Base-by-base conservation (phyloP, 2,113 vertebrate genomes). In the Platysternon megacephalum region DNA sequence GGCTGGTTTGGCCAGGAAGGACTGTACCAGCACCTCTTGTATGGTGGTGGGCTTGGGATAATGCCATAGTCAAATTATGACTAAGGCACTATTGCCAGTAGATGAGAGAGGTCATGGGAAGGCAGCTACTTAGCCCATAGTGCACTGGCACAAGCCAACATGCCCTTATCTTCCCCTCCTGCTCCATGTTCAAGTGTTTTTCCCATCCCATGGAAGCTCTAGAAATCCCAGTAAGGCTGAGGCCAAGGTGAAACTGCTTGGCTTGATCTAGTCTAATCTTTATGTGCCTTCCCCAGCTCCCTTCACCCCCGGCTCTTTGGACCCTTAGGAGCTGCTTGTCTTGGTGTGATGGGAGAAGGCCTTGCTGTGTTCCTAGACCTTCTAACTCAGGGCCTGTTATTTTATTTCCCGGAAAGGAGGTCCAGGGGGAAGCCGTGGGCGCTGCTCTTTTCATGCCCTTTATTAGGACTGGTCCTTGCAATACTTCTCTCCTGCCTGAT, bases 11-110 rank as follows among this genome's bases (percentile, higher is more conserved):
- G 58, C 55, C 52, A 3, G n/a, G 24, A 0, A 39, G 53, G 11
- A 13, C 51, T 44, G n/a, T 1, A 11, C 28, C 1, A 0, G 0
- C 61, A 9, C 46, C 58, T 8, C 21, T 17, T 13, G 11, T 26
- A 28, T 1, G 22, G 42, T 1, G 22, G 3, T 46, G 21, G 42
- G 74, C 11, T 4, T 28, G 74, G 68, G 68, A 72, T 72, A n/a
- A 22, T 72, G n/a, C 19, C 19, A 10, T 19, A 22, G 42, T 3
- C 11, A 4, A 26, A 76, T 44, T 13, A 13, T 11, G 11, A 39
- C 39, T 11, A 44, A 42, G 22, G 22, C 2, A 5, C 72, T 44
- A 12, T 76, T 26, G 39, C n/a, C 39, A 44, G 8, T 42, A 26
- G 39, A 42, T 82, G 79, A 58, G 84, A 61, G 42, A 7, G 83